phyloP scores from a whole-genome alignment of 1,140 invertebrate species.

The Dendrolimus punctatus region DNA sequence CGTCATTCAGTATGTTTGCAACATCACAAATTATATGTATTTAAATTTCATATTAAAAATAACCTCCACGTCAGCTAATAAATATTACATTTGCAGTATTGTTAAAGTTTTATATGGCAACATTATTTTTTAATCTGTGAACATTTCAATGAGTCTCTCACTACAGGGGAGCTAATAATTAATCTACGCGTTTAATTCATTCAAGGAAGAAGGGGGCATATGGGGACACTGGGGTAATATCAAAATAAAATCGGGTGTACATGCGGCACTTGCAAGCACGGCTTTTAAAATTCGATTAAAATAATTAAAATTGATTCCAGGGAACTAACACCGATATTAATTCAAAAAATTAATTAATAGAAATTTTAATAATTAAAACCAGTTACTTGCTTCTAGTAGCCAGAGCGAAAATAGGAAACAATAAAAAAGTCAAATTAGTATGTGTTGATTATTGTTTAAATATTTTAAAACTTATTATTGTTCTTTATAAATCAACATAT shows the following conservation, averaged over 20 bases:
- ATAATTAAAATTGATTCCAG: conserved; percentile 11
- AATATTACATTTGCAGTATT: too few relatives aligned
- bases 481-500: too few relatives aligned
- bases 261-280: conserved; percentile 58
- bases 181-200: conserved; percentile 46
- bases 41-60: too few relatives aligned
- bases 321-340: conserved; percentile 1
- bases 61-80: too few relatives aligned
- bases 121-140: too few relatives aligned
- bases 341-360: conserved; percentile 13
- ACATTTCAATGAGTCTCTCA: conserved; percentile 60
- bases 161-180: conserved; percentile 46
- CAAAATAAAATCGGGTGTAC: conserved; percentile 30
- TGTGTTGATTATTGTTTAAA: too few relatives aligned
- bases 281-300: conserved; percentile 17
- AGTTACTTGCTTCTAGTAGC: conserved; percentile 71
- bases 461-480: too few relatives aligned
- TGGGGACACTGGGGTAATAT: conserved; percentile 35
- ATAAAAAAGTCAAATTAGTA: conserved; percentile 18
- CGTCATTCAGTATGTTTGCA: too few relatives aligned
- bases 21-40: too few relatives aligned
- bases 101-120: too few relatives aligned
- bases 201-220: conserved; percentile 38
- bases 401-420: conserved; percentile 62
- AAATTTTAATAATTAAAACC: conserved; percentile 29